phyloP scores from a whole-genome alignment of 2,797 vertebrate genomes.

The Sebastes kiyomatsui region DNA sequence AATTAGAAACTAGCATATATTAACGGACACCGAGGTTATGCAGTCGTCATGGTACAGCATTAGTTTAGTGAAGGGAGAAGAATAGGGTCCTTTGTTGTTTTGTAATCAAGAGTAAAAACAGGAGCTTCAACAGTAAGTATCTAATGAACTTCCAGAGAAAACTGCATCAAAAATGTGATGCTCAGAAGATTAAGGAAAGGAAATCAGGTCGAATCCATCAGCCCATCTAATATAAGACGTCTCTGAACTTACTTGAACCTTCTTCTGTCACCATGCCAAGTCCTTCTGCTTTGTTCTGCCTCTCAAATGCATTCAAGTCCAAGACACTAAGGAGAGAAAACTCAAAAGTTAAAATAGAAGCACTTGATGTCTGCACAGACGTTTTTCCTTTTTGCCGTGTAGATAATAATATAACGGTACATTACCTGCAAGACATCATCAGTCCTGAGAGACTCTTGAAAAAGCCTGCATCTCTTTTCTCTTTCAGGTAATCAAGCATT shows the following conservation, averaged over 20 bases:
- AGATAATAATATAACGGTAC: background rate
- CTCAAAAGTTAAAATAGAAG: conserved; percentile 1
- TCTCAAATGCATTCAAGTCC: conserved; percentile 99
- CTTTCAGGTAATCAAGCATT: conserved; percentile 99
- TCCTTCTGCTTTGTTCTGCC: conserved; percentile 99
- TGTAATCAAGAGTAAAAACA: background rate
- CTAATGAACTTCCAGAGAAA: background rate
- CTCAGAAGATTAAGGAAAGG: background rate
- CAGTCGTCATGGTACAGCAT: conserved; percentile 62
- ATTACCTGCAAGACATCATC: conserved; percentile 97
- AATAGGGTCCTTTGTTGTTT: background rate
- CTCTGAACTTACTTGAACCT: conserved; percentile 92
- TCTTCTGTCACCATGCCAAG: conserved; percentile 99
- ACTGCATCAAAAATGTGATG: background rate
- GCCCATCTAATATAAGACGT: background rate
- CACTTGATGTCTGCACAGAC: background rate
- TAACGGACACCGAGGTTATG: conserved; percentile 8
- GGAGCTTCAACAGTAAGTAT: background rate
- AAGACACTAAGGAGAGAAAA: conserved; percentile 85
- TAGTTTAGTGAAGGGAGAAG: conserved; percentile 12
- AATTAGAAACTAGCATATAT: conserved; percentile 8
- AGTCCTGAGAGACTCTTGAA: conserved; percentile 98
- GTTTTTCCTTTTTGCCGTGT: background rate
- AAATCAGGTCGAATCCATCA: background rate
- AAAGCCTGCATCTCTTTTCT: conserved; percentile 97